Base-by-base conservation (phyloP, 2,797 vertebrate genomes). In the Gymnocypris eckloni region DNA sequence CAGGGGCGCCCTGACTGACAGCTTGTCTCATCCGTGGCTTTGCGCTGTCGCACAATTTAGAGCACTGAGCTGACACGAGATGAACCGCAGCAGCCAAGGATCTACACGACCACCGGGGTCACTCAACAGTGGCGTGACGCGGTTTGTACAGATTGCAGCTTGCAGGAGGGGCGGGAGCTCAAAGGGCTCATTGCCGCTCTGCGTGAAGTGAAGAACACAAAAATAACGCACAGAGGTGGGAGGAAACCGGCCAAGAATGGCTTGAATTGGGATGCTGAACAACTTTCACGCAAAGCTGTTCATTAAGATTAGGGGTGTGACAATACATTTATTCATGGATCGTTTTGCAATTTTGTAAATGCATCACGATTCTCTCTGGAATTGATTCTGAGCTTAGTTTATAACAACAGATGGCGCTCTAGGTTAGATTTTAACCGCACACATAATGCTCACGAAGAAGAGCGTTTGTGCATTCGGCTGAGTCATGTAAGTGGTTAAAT, bases 11-110 rank as follows among this genome's bases (percentile, higher is more conserved):
- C 94, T 97, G 97, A 98, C 91, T 97, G 97, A 97, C 97, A 95
- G 96, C 93, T 95, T 95, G 95, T 97, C 96, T 97, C 96, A 97
- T 97, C 96, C 92, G 94, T 94, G 94, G 94, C 95, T 94, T 93
- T 96, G 94, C 96, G 94, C 95, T 95, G 97, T 97, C 97, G 95
- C 92, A 96, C 94, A 94, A 95, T 92, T 95, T 92, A 90, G 91
- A 92, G 90, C 91, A 93, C 90, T 90, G 88, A 92, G 91, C 92
- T 93, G 91, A 94, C 92, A 90, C 87, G 84, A 89, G 88, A 89
- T 85, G 81, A 88, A 87, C 79, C 76, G 59, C 79, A 84, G 82
- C 75, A 81, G 80, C 67, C 48, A 59, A 86, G 85, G 88, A 87
- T 75, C 78, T 82, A 48, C 69, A 80, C 56, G 78, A 86, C 85